phyloP scores from a whole-genome alignment of 2,888 invertebrate genomes.

The Megaustenia siamemsis region DNA sequence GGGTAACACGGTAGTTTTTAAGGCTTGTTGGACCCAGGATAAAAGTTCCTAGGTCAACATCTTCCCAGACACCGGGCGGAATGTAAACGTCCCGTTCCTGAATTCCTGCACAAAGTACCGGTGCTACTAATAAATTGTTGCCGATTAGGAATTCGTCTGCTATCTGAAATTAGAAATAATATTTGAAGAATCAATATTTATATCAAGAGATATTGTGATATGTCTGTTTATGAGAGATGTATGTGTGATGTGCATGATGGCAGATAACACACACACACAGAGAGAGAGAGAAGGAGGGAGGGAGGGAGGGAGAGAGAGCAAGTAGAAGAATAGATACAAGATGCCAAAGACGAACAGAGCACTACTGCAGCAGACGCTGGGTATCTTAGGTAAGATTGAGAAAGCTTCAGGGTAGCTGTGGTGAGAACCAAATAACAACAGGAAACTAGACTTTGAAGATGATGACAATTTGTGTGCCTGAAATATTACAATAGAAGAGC shows the following conservation, averaged over 20 bases:
- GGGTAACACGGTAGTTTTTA: not conserved
- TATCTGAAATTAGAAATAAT: slow-evolving; percentile 49
- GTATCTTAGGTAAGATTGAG: no score
- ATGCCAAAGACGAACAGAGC: not conserved
- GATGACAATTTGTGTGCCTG: no score
- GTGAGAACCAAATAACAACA: not conserved
- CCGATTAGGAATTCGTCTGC: slow-evolving; percentile 73
- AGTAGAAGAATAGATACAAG: no score
- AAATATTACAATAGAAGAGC: no score
- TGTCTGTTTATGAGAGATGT: no score
- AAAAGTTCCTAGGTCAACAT: slow-evolving; percentile 81
- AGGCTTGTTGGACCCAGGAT: slow-evolving; percentile 55
- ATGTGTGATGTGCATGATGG: no score
- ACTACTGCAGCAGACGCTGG: no score
- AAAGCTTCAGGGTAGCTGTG: no score
- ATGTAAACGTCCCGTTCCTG: slow-evolving; percentile 68
- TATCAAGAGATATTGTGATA: no score
- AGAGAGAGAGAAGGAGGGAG: not conserved
- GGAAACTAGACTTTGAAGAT: no score
- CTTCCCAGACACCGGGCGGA: slow-evolving; percentile 85
- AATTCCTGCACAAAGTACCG: slow-evolving; percentile 67
- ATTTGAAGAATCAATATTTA: not conserved
- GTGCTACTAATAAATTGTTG: slow-evolving; percentile 71
- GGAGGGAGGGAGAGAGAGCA: not conserved
- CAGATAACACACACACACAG: no score